Percentiles rank a stretch among this genome's conserved stretches.
Conservation (phyloP, 2,113 vertebrate species). For the Gobio gobio region DNA sequence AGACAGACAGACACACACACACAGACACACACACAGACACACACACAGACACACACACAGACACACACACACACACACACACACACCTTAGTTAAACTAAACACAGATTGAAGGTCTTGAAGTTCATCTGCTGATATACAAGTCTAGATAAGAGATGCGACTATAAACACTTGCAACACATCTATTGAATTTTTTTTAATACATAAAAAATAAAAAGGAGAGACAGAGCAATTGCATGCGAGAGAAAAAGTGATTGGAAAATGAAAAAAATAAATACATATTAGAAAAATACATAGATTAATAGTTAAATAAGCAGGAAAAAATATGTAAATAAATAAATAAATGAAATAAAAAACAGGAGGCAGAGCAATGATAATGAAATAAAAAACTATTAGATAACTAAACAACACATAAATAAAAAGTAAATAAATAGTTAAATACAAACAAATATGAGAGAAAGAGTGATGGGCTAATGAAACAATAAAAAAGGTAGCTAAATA, state of each 20-base stretch:
- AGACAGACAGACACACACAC: slow-evolving; percentile 24
- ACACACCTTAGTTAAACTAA: neutral
- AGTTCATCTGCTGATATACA: slow-evolving; percentile 5
- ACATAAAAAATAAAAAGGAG: no score
- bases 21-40: slow-evolving; percentile 26
- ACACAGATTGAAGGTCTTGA: slow-evolving; percentile 6
- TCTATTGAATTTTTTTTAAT: no score
- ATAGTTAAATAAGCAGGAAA: neutral
- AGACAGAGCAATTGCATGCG: no score
- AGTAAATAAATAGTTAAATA: no score
- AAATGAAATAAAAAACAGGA: neutral
- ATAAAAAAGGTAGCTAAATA: no score
- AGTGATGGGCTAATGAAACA: no score
- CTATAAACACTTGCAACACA: neutral
- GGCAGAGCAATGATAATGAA: neutral
- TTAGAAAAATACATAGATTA: neutral
- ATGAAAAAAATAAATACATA: neutral
- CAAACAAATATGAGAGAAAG: no score
- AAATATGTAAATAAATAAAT: neutral
- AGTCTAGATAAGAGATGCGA: neutral
- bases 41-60: slow-evolving; percentile 24
- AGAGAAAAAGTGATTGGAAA: no score
- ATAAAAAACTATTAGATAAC: no score
- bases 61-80: neutral
- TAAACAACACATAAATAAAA: neutral